phyloP scores from a whole-genome alignment of 2,113 vertebrate species.

The Plectropomus leopardus region DNA sequence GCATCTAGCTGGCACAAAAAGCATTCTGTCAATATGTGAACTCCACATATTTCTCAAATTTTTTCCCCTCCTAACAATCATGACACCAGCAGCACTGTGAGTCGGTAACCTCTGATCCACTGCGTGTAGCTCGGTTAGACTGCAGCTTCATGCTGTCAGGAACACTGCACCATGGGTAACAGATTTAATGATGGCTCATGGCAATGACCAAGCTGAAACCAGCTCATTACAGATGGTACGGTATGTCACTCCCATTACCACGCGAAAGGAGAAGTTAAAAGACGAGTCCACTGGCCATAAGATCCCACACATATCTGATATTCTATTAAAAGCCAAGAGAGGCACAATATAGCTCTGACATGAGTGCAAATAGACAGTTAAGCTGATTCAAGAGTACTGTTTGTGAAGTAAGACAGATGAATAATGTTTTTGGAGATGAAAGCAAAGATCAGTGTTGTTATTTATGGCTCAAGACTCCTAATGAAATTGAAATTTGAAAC shows the following conservation, averaged over 20 bases:
- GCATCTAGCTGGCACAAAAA: constrained; percentile 9
- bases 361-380: background rate
- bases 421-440: background rate
- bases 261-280: constrained; percentile 7
- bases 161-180: constrained; percentile 48
- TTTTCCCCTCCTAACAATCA: constrained; percentile 3
- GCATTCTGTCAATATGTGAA: constrained; percentile 1
- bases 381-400: background rate
- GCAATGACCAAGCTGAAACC: constrained; percentile 22
- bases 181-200: constrained; percentile 59
- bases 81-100: background rate
- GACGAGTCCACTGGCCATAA: background rate
- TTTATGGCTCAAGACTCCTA: background rate
- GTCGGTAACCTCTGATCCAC: constrained; percentile 27
- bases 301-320: background rate
- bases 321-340: background rate
- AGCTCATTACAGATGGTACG: constrained; percentile 39
- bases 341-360: background rate
- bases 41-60: background rate
- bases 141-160: constrained; percentile 1
- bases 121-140: background rate
- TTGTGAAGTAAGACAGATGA: background rate
- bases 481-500: too few relatives aligned
- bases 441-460: background rate
- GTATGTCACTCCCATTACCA: background rate